Base-by-base conservation (phyloP, 2,113 vertebrate species). In the Perca fluviatilis region DNA sequence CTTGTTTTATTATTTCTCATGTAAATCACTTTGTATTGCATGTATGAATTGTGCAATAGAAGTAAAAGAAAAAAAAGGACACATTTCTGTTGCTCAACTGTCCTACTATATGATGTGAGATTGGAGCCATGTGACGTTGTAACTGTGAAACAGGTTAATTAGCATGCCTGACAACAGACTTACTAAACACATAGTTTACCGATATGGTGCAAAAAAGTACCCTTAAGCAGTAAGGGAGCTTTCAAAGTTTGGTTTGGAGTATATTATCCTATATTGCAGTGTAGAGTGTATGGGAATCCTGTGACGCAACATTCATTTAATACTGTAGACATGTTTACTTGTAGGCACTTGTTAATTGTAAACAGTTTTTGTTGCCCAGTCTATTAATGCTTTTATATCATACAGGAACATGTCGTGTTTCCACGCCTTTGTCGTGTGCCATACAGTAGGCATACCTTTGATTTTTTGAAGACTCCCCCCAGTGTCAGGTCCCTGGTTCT, bases 401-500 rank as follows among this genome's bases (percentile, higher is more conserved):
- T 1, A 12, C 21, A 12, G 18, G 11, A 12, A 15, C 21, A 4
- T 1, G 0, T 18, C 8, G 6, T 5, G 12, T 27, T 10, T 14
- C 47, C 27, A 36, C 2, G 16, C 4, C 46, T 64, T 4, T 64
- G 50, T 6, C n/a, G 50, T 46, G 23, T 12, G 10, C 40, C 36
- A 3, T 51, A 25, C 0, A 8, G n/a, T 43, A 43, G 40, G 10
- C 40, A 11, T 81, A 93, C 92, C 90, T 92, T 93, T 0, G 88
- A 19, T 87, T 95, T 96, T 75, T 96, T 96, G 53, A 89, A 82
- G 36, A 84, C 87, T 16, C 94, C 95, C 27, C 94, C 94, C 56
- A 96, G 87, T 2, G 95, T 96, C 50, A 96, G 79, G 80, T 96
- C 95, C 80, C 95, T 93, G 81, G 92, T 95, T 33, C 93, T 90